These are phyloP conservation scores for Micoletzkya japonica DNA, from an alignment of 2,888 invertebrate genomes.

Conservation along the genomic window DNA sequence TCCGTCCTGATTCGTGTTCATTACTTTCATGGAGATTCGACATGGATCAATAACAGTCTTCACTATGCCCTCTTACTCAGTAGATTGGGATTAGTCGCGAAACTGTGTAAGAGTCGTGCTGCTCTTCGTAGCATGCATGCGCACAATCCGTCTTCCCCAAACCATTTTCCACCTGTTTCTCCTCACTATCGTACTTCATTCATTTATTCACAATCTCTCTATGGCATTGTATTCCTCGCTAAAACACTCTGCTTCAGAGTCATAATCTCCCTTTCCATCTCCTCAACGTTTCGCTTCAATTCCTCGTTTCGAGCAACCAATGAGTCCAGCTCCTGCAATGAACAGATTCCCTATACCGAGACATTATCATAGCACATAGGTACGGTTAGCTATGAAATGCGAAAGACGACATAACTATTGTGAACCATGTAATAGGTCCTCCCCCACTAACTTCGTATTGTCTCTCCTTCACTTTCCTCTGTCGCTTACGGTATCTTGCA, in stretches of 20 bases:
- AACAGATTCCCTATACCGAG: too few relatives aligned
- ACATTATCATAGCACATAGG: neutral
- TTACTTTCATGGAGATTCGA: too few relatives aligned
- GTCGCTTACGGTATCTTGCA: slow-evolving; percentile 28
- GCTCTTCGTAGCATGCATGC: neutral
- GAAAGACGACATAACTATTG: neutral
- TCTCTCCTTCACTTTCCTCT: slow-evolving; percentile 26
- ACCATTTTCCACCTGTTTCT: neutral
- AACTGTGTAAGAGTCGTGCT: too few relatives aligned
- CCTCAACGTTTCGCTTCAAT: slow-evolving; percentile 11
- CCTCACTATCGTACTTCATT: neutral
- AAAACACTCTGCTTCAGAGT: slow-evolving; percentile 15
- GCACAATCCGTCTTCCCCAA: neutral
- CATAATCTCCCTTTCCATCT: slow-evolving; percentile 20
- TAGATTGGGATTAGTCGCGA: too few relatives aligned
- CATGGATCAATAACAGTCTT: too few relatives aligned
- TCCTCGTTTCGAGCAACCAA: slow-evolving; percentile 12
- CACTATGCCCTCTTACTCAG: too few relatives aligned
- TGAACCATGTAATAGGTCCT: neutral
- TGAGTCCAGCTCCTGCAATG: slow-evolving; percentile 8
- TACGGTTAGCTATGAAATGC: neutral
- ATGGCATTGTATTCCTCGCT: too few relatives aligned
- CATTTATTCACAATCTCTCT: too few relatives aligned
- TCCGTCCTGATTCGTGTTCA: too few relatives aligned
- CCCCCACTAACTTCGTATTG: neutral